Percentiles rank a stretch among this genome's conserved stretches.
Evolutionary conservation across 2,888 invertebrate genomes (phyloP).

Genomic region (Mythimna vitellina): DNA sequence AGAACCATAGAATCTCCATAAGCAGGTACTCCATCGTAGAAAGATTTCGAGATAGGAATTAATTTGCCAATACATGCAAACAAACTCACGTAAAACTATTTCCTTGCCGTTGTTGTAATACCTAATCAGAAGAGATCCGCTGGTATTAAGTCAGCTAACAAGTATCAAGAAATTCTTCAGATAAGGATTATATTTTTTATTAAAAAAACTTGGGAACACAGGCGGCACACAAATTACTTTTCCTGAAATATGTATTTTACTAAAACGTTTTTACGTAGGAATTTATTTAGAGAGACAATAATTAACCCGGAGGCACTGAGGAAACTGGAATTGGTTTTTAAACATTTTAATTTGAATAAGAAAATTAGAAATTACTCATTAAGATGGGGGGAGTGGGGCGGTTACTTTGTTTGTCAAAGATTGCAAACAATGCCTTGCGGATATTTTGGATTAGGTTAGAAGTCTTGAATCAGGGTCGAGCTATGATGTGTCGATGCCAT

Average conservation of each 20-base stretch:
- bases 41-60: background rate
- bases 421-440: constrained; percentile 24
- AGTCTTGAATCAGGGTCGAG: background rate
- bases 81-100: background rate
- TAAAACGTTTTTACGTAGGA: constrained; percentile 30
- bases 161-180: constrained; percentile 18
- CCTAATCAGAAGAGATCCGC: constrained; percentile 25
- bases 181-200: constrained; percentile 42
- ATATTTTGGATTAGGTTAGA: background rate
- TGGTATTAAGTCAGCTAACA: constrained; percentile 18
- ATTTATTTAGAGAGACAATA: constrained; percentile 48
- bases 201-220: constrained; percentile 39
- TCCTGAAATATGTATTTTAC: constrained; percentile 26
- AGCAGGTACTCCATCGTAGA: too few species aligned
- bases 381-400: background rate
- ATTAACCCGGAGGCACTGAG: constrained; percentile 32
- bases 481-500: background rate
- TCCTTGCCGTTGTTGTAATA: constrained; percentile 31
- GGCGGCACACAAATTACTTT: constrained; percentile 47
- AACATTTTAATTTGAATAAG: constrained; percentile 50
- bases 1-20: background rate
- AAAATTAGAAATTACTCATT: constrained; percentile 34
- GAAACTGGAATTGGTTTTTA: constrained; percentile 41
- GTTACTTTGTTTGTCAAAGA: constrained; percentile 16
- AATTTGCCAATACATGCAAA: background rate